phyloP scores from a whole-genome alignment of 1,140 invertebrate genomes.

The Cydia splendana region DNA sequence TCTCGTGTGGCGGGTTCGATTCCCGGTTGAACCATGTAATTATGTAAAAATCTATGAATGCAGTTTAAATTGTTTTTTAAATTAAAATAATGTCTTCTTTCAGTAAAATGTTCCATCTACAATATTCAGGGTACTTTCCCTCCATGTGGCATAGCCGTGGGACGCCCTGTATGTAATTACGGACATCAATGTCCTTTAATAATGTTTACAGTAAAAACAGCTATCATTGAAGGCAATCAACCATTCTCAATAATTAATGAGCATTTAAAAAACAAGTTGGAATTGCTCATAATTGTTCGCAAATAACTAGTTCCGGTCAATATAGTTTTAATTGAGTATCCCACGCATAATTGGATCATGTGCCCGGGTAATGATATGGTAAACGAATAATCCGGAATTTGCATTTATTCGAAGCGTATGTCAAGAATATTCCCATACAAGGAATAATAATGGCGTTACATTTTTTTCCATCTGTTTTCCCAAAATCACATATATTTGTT shows the following conservation, averaged over 20 bases:
- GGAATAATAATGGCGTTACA: not conserved
- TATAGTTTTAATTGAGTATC: slow-evolving; percentile 32
- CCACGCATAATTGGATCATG: slow-evolving; percentile 25
- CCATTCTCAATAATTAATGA: slow-evolving; percentile 19
- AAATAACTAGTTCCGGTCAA: slow-evolving; percentile 26
- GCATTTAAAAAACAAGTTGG: slow-evolving; percentile 9
- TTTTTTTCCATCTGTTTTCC: not conserved
- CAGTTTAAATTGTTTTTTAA: no score
- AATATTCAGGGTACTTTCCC: no score
- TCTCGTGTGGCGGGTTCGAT: no score
- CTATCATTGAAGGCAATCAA: slow-evolving; percentile 3
- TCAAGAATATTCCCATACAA: not conserved
- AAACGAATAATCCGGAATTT: slow-evolving; percentile 15
- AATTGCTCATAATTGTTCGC: slow-evolving; percentile 17
- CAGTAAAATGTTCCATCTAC: no score
- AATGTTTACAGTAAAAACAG: slow-evolving; percentile 7
- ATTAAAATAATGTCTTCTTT: no score
- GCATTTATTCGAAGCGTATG: not conserved
- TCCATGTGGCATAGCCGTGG: no score
- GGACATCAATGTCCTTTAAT: not conserved
- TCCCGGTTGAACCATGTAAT: no score
- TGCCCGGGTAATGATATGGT: slow-evolving; percentile 22
- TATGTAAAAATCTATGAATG: no score
- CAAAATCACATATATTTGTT: no score
- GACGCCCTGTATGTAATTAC: no score